Percentiles rank a stretch among this genome's conserved stretches.
These are phyloP conservation scores for Stenchaetothrips biformis DNA, from an alignment of 2,888 invertebrate genomes.

Conservation along the genomic window DNA sequence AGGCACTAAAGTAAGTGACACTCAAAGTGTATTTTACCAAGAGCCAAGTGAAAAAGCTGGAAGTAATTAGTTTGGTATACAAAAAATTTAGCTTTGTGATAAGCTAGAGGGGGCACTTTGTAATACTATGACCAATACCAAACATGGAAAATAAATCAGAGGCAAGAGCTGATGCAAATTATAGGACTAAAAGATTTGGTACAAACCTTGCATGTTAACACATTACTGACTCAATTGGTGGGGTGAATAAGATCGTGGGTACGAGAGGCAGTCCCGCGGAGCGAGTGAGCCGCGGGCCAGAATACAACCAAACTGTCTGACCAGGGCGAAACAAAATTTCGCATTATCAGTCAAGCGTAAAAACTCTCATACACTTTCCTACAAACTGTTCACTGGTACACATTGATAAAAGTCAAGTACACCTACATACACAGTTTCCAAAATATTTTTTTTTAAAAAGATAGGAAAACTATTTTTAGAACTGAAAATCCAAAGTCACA, in stretches of 20 bases:
- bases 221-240: slow-evolving; percentile 8
- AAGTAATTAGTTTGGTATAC: not conserved
- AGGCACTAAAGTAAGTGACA: too few species aligned
- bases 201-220: slow-evolving; percentile 25
- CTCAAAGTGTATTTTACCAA: not conserved
- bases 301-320: slow-evolving; percentile 33
- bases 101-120: not conserved
- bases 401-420: not conserved
- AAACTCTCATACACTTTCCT: slow-evolving; percentile 2
- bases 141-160: not conserved
- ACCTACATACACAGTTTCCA: not conserved
- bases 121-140: not conserved
- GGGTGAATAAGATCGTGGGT: slow-evolving; percentile 20
- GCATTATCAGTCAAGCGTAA: slow-evolving; percentile 6
- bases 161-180: not conserved
- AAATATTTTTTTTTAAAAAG: slow-evolving; percentile 24
- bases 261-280: slow-evolving; percentile 23
- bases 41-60: not conserved
- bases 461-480: not conserved
- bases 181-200: slow-evolving; percentile 20
- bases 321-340: slow-evolving; percentile 32
- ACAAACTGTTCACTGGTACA: slow-evolving; percentile 14
- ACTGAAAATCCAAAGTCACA: slow-evolving; percentile 21
- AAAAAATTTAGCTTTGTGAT: not conserved
- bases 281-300: slow-evolving; percentile 29